phyloP scores from a whole-genome alignment of 1,140 invertebrate species.

The Lepidurus apus region DNA sequence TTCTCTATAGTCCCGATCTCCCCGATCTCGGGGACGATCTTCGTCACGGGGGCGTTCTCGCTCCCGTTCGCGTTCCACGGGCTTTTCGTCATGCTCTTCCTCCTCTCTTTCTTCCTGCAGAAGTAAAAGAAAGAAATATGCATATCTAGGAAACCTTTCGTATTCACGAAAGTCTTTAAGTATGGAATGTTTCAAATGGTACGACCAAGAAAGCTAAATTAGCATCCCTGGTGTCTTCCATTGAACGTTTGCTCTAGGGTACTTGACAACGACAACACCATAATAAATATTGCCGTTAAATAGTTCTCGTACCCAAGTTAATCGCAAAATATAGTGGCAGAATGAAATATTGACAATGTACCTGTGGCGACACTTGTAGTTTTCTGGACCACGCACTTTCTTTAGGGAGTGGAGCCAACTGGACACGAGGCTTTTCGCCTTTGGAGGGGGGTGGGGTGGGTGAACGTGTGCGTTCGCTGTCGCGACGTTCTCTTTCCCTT shows the following conservation, averaged over 20 bases:
- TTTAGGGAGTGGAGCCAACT: not conserved
- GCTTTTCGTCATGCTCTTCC: not conserved
- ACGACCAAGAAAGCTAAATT: not conserved
- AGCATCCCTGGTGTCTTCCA: not conserved
- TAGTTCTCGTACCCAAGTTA: not conserved
- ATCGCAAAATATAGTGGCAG: too few species aligned
- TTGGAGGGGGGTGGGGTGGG: not conserved
- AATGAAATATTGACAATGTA: not conserved
- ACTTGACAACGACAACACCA: not conserved
- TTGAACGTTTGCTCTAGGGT: not conserved
- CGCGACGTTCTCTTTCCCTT: not conserved
- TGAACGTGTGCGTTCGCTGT: not conserved
- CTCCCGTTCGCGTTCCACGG: not conserved
- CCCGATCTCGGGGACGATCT: not conserved
- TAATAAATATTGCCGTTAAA: not conserved
- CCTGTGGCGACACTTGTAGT: not conserved
- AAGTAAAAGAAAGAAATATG: not conserved
- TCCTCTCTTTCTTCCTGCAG: not conserved
- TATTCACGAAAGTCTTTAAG: not conserved
- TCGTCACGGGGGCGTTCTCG: not conserved
- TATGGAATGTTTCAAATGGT: not conserved
- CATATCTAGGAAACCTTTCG: not conserved
- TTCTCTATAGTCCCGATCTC: not conserved
- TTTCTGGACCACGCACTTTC: slow-evolving; percentile 13
- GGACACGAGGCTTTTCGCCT: not conserved